Evolutionary conservation across 2,113 vertebrate species (phyloP), one percentile per base, ranked within the genome.

Genomic region (Rana temporaria): DNA sequence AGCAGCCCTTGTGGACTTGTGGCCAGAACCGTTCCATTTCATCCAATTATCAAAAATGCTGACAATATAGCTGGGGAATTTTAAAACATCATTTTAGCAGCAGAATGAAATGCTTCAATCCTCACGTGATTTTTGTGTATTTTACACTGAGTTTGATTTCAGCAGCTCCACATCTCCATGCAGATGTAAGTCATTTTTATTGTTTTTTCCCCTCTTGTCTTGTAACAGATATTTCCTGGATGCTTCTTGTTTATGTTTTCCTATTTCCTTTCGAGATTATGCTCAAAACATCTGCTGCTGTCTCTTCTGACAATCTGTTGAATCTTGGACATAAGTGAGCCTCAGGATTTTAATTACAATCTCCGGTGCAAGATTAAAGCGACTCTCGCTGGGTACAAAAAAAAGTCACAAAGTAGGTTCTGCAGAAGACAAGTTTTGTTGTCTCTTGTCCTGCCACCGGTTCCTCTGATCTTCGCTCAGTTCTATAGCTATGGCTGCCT

Each of bases 241-340:
- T 83, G 81, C 60, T 83, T 68, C 81, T 76, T 83, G 81, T 83
- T 83, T 83, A 64, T 83, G 22, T 83, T 76, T 82, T 83, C 63
- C 30, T 75, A 76, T 83, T 83, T 76, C 81, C 81, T 83, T 70
- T 76, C 7, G 56, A 76, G 60, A 67, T 82, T 75, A 67, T 42
- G 67, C 71, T 75, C 32, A 59, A 59, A 82, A 83, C 81, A 83
- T 57, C 81, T 83, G 81, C 65, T 60, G 48, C 48, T 59, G 62
- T 59, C 62, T 82, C 24, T 82, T 63, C 60, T 82, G 52, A 16
- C 24, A 78, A 67, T 78, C 63, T 16, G 22, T 24, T 32, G 15
- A 19, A 32, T 68, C 7, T 34, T 75, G 72, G 56, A 60, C 32
- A 18, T 22, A 38, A 18, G 56, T 38, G 57, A 60, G 19, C 30